A percentile compares a stretch with the other conserved stretches of the same genome.
phyloP scores from a whole-genome alignment of 2,888 invertebrate genomes.

The Stenotaenia linearis region DNA sequence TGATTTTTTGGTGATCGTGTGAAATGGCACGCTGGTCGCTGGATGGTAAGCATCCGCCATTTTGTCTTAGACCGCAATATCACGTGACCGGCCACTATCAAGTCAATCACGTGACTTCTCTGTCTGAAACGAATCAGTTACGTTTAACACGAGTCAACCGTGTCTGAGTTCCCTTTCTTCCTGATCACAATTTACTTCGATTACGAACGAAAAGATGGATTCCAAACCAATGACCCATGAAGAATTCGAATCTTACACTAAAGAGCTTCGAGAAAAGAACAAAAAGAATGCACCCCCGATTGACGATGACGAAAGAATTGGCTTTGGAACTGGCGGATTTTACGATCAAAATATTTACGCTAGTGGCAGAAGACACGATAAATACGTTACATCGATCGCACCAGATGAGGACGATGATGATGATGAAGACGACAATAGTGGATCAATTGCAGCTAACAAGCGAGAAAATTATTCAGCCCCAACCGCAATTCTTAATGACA shows the following conservation, averaged over 20 bases:
- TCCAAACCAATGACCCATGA: conserved; percentile 74
- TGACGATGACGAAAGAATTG: conserved; percentile 66
- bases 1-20: too few relatives aligned
- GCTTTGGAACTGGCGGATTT: conserved; percentile 70
- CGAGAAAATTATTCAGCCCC: conserved; percentile 77
- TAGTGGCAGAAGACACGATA: conserved; percentile 71
- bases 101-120: too few relatives aligned
- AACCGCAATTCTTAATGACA: conserved; percentile 79
- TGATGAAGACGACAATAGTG: conserved; percentile 68
- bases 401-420: conserved; percentile 92
- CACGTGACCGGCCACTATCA: too few relatives aligned
- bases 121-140: too few relatives aligned
- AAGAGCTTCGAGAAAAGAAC: conserved; percentile 82
- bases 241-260: conserved; percentile 92
- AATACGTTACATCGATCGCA: conserved; percentile 93
- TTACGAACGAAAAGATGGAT: too few relatives aligned
- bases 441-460: conserved; percentile 53
- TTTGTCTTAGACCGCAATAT: too few relatives aligned
- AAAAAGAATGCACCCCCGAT: conserved; percentile 59
- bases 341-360: conserved; percentile 94
- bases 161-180: too few relatives aligned
- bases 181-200: too few relatives aligned
- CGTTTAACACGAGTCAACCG: too few relatives aligned
- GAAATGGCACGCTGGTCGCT: too few relatives aligned
- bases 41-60: too few relatives aligned